Evolutionary conservation across 1,140 invertebrate species (phyloP).

Genomic region (Trichoplusia ni): DNA sequence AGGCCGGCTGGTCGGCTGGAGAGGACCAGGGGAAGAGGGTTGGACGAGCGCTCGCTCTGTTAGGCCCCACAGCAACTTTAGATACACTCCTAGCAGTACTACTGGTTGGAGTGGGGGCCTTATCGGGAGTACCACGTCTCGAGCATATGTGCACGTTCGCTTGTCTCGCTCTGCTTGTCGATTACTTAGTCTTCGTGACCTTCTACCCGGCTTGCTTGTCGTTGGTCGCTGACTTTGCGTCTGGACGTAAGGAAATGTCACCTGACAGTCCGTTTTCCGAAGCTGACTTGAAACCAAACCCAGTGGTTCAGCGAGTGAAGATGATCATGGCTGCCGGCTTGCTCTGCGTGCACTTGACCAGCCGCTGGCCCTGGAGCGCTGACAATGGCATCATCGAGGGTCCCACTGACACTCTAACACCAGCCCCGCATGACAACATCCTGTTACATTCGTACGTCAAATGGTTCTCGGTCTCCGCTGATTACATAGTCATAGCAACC

Average conservation of each 20-base stretch:
- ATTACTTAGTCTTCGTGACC: slow-evolving; percentile 97
- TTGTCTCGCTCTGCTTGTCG: slow-evolving; percentile 95
- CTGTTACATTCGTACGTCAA: slow-evolving; percentile 77
- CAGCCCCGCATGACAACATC: slow-evolving; percentile 63
- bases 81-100: slow-evolving; percentile 96
- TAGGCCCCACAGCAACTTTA: slow-evolving; percentile 90
- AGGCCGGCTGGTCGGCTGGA: slow-evolving; percentile 91
- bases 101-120: slow-evolving; percentile 94
- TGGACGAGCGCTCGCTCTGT: slow-evolving; percentile 88
- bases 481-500: slow-evolving; percentile 95
- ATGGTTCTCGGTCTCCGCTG: slow-evolving; percentile 91
- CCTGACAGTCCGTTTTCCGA: slow-evolving; percentile 70
- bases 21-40: slow-evolving; percentile 93
- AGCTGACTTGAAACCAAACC: slow-evolving; percentile 93
- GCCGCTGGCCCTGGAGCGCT: slow-evolving; percentile 74
- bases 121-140: slow-evolving; percentile 93
- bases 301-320: slow-evolving; percentile 97
- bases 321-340: slow-evolving; percentile 95
- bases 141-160: slow-evolving; percentile 96
- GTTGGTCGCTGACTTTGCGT: slow-evolving; percentile 84
- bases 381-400: slow-evolving; percentile 68
- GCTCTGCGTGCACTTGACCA: slow-evolving; percentile 90
- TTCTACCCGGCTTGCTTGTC: slow-evolving; percentile 97
- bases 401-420: slow-evolving; percentile 60
- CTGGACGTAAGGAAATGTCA: slow-evolving; percentile 65